phyloP scores from a whole-genome alignment of 2,113 vertebrate genomes.

The Melanostigma gelatinosum region DNA sequence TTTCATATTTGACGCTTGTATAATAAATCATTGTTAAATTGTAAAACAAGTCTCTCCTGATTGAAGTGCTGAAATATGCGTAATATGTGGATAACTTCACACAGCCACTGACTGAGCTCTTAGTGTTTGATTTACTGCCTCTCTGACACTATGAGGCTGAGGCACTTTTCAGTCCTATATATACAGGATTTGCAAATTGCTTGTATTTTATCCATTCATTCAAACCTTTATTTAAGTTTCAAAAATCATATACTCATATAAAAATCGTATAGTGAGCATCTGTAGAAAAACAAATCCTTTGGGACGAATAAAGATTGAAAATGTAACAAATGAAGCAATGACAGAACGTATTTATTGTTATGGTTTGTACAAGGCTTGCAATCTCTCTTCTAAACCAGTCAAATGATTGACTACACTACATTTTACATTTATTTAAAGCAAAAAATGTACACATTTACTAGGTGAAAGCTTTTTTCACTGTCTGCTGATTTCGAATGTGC shows the following conservation, averaged over 20 bases:
- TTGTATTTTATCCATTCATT: background rate
- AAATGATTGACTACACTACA: conserved; percentile 10
- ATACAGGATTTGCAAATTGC: background rate
- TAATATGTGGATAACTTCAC: too few relatives aligned
- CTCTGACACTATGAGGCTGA: too few relatives aligned
- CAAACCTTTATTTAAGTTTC: too few relatives aligned
- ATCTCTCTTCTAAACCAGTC: background rate
- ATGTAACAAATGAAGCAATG: background rate
- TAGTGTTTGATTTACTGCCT: too few relatives aligned
- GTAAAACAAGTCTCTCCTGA: too few relatives aligned
- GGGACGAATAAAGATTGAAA: background rate
- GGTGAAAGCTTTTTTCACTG: background rate
- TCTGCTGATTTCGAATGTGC: background rate
- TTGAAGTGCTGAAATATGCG: too few relatives aligned
- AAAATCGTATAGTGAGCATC: background rate
- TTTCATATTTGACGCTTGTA: too few relatives aligned
- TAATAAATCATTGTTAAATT: too few relatives aligned
- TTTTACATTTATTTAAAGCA: conserved; percentile 23
- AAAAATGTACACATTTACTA: background rate
- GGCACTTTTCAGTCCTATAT: background rate
- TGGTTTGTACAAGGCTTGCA: conserved; percentile 21
- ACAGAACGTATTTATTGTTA: conserved; percentile 13
- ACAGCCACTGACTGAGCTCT: too few relatives aligned
- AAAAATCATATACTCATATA: too few relatives aligned
- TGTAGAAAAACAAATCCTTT: background rate